Conservation (phyloP, 2,888 invertebrate species). For the Pseudococcus viburni region DNA sequence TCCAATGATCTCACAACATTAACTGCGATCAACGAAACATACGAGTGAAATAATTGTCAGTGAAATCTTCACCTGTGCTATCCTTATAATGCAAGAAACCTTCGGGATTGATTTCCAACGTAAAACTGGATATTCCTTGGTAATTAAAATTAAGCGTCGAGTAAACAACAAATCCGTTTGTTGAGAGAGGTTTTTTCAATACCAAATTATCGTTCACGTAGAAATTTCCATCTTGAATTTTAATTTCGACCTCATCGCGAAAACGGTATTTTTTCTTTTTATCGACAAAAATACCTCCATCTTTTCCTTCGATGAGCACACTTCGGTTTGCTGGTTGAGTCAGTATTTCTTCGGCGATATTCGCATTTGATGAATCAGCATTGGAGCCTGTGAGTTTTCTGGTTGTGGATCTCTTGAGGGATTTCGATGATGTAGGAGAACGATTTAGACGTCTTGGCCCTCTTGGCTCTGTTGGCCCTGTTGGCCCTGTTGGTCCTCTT, state of each 20-base stretch:
- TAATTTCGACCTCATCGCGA: not conserved
- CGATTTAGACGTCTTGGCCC: not conserved
- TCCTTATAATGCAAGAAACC: not conserved
- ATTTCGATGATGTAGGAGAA: not conserved
- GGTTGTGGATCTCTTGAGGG: too few relatives aligned
- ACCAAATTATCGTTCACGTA: not conserved
- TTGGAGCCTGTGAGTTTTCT: too few relatives aligned
- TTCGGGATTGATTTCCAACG: not conserved
- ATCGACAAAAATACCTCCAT: not conserved
- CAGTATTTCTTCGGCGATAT: not conserved
- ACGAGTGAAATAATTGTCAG: not conserved
- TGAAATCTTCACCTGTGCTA: not conserved
- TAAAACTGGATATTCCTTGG: not conserved
- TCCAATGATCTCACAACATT: too few relatives aligned
- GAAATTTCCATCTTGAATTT: not conserved
- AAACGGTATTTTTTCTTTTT: not conserved
- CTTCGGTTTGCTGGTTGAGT: not conserved
- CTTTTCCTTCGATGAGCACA: not conserved
- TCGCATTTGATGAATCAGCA: too few relatives aligned
- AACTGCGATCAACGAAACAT: not conserved
- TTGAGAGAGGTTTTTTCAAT: not conserved
- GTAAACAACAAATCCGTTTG: not conserved
- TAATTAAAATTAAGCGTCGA: not conserved
- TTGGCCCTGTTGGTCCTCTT: too few relatives aligned
- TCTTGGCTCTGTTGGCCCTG: too few relatives aligned